Conservation (phyloP, 2,797 vertebrate species). For the Microctenopoma stevenorrisi region DNA sequence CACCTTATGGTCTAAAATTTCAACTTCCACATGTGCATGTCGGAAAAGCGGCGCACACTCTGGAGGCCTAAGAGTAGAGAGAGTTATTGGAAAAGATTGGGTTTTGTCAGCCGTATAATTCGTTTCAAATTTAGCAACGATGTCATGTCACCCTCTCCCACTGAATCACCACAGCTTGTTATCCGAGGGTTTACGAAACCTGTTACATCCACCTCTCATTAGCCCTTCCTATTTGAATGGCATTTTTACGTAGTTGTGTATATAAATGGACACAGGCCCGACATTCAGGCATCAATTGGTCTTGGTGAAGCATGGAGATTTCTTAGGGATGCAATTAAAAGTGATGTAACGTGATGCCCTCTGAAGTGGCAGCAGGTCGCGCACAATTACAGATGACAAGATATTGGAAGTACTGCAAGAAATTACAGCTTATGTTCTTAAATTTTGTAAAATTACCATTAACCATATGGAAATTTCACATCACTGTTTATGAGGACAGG, state of each 20-base stretch:
- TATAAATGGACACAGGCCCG: neutral
- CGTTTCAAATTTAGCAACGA: neutral
- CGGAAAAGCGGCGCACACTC: neutral
- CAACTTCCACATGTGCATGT: neutral
- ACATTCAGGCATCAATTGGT: neutral
- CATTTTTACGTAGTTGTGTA: neutral
- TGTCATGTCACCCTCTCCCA: slow-evolving; percentile 1
- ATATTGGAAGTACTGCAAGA: neutral
- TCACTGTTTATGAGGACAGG: neutral
- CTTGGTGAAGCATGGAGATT: neutral
- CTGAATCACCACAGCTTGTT: neutral
- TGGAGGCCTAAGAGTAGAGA: neutral
- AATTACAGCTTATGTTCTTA: too few species aligned
- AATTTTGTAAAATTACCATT: neutral
- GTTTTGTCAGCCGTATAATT: neutral
- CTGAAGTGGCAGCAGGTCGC: too few species aligned
- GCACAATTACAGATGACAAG: neutral
- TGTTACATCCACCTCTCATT: neutral
- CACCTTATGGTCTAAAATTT: neutral
- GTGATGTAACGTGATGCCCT: neutral
- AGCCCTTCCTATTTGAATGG: too few species aligned
- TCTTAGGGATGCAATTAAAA: neutral
- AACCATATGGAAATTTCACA: neutral
- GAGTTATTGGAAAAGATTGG: neutral
- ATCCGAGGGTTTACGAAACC: neutral